These are phyloP conservation scores for Dasypolia templi DNA, from an alignment of 2,888 invertebrate genomes.

Conservation along the genomic window DNA sequence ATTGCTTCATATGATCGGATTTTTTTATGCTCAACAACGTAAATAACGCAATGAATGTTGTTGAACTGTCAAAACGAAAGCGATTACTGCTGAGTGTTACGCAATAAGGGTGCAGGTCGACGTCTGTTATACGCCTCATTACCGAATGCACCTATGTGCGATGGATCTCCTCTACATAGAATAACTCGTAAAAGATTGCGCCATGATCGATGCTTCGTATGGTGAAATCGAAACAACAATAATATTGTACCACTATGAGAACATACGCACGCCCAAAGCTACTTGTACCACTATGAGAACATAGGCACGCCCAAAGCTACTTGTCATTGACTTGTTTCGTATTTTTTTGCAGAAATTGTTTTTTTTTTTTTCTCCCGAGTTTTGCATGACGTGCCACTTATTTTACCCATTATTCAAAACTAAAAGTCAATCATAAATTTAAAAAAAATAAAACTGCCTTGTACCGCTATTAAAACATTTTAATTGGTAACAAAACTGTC, in stretches of 20 bases:
- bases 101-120: too few species aligned
- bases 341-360: too few species aligned
- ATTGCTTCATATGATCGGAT: too few species aligned
- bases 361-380: neutral
- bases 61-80: too few species aligned
- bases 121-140: neutral
- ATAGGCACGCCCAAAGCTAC: too few species aligned
- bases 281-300: too few species aligned
- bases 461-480: conserved; percentile 31
- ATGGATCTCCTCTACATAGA: conserved; percentile 4
- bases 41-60: too few species aligned
- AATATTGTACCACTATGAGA: neutral
- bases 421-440: neutral
- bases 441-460: conserved; percentile 34
- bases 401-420: neutral
- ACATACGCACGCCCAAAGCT: neutral
- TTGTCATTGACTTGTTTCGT: too few species aligned
- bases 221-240: conserved; percentile 9
- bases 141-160: neutral
- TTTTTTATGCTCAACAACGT: too few species aligned
- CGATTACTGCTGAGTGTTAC: too few species aligned
- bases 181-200: neutral
- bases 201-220: neutral
- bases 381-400: neutral
- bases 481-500: conserved; percentile 56